Evolutionary conservation across 2,113 vertebrate species (phyloP).

Genomic region (Chrysochloris asiatica): DNA sequence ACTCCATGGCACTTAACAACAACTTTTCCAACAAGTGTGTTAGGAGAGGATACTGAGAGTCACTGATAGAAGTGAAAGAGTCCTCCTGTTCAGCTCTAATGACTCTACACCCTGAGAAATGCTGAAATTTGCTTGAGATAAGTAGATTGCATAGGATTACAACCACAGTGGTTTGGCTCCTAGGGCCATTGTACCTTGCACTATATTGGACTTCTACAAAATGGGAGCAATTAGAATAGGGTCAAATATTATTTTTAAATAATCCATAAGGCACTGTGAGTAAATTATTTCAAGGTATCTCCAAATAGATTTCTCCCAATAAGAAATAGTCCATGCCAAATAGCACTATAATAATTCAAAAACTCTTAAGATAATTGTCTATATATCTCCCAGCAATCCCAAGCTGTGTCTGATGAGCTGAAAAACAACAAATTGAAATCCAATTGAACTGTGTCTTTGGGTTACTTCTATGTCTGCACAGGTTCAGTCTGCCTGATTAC

Average conservation of each 20-base stretch:
- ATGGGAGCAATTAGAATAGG: neutral
- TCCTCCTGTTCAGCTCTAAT: neutral
- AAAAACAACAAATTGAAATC: constrained; percentile 56
- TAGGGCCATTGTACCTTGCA: neutral
- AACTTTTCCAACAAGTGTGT: no score
- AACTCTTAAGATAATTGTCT: constrained; percentile 43
- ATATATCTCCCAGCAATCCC: constrained; percentile 35
- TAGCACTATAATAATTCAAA: constrained; percentile 15
- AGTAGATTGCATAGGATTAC: neutral
- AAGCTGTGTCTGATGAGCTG: constrained; percentile 45
- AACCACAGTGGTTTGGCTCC: neutral
- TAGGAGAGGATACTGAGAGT: no score
- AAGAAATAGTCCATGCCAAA: constrained; percentile 46
- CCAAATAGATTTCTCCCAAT: constrained; percentile 47
- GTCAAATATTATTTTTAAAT: constrained; percentile 5
- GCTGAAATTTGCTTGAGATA: neutral
- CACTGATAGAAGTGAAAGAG: neutral
- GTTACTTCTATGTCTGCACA: neutral
- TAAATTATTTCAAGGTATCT: neutral
- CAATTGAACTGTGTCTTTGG: neutral
- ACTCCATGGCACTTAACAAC: no score
- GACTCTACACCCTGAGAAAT: neutral
- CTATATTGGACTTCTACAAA: neutral
- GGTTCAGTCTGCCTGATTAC: constrained; percentile 15
- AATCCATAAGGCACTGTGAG: neutral